Conservation (phyloP, 2,113 vertebrate species). For the Conger conger region DNA sequence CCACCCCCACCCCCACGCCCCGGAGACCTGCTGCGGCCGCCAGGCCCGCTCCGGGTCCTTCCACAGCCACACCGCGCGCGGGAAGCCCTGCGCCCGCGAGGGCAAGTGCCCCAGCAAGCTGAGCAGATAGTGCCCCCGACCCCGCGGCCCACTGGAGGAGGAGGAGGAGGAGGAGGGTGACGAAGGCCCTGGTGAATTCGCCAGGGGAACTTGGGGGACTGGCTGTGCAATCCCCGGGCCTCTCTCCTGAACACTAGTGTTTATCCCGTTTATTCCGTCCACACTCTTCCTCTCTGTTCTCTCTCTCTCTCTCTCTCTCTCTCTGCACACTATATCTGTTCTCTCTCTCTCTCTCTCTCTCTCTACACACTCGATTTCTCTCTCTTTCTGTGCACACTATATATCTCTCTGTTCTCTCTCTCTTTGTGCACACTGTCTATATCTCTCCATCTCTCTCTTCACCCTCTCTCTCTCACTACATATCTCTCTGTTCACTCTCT, state of each 20-base stretch:
- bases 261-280: not conserved
- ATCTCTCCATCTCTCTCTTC: slow-evolving; percentile 12
- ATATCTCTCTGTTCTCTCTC: not conserved
- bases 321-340: slow-evolving; percentile 6
- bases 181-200: not conserved
- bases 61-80: slow-evolving; percentile 76
- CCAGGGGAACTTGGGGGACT: not conserved
- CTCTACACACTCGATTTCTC: slow-evolving; percentile 34
- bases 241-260: not conserved
- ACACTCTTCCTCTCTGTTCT: not conserved
- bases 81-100: slow-evolving; percentile 76
- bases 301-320: slow-evolving; percentile 14
- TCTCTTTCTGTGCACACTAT: slow-evolving; percentile 1
- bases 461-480: too few relatives aligned
- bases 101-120: slow-evolving; percentile 89
- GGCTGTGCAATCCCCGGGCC: not conserved
- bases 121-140: slow-evolving; percentile 84
- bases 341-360: slow-evolving; percentile 18
- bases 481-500: not conserved
- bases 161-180: slow-evolving; percentile 21
- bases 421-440: too few relatives aligned
- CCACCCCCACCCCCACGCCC: slow-evolving; percentile 75
- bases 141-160: slow-evolving; percentile 3
- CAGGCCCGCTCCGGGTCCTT: slow-evolving; percentile 75
- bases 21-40: slow-evolving; percentile 85